Conservation (phyloP, 1,140 invertebrate species). For the Panagrolaimus sp. region DNA sequence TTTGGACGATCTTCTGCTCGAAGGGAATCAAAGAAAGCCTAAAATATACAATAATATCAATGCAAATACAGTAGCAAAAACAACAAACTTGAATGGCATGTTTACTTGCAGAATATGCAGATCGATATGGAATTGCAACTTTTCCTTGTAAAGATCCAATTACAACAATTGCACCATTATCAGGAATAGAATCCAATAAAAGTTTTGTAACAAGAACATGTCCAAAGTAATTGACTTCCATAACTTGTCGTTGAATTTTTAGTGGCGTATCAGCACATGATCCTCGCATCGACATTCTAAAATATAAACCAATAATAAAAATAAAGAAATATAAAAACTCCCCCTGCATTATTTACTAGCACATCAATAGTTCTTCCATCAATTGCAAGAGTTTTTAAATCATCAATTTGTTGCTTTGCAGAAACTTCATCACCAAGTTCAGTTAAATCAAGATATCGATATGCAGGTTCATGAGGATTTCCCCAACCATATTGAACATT, state of each 20-base stretch:
- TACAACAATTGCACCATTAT: constrained; percentile 75
- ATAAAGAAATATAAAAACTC: too few relatives aligned
- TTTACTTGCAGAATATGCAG: constrained; percentile 78
- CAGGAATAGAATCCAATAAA: constrained; percentile 72
- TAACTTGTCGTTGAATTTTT: constrained; percentile 78
- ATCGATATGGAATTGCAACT: constrained; percentile 72
- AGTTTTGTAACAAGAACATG: constrained; percentile 79
- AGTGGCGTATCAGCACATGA: constrained; percentile 71
- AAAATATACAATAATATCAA: constrained; percentile 20
- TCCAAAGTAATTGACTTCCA: constrained; percentile 89
- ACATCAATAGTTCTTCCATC: constrained; percentile 18
- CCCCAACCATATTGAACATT: not conserved
- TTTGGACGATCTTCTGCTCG: constrained; percentile 58
- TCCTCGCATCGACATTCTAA: constrained; percentile 64
- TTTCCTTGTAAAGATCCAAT: constrained; percentile 86
- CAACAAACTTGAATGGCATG: constrained; percentile 68
- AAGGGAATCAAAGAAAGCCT: constrained; percentile 61
- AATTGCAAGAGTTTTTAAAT: not conserved
- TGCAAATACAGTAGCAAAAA: not conserved
- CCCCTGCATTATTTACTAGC: constrained; percentile 17
- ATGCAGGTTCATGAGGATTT: constrained; percentile 13
- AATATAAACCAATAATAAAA: too few relatives aligned
- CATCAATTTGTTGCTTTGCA: not conserved
- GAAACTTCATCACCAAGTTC: constrained; percentile 10
- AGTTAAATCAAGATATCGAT: constrained; percentile 18